Percentiles rank a stretch among this genome's conserved stretches.
Conservation (phyloP, 2,797 vertebrate genomes). For the Psittacula derbiana region DNA sequence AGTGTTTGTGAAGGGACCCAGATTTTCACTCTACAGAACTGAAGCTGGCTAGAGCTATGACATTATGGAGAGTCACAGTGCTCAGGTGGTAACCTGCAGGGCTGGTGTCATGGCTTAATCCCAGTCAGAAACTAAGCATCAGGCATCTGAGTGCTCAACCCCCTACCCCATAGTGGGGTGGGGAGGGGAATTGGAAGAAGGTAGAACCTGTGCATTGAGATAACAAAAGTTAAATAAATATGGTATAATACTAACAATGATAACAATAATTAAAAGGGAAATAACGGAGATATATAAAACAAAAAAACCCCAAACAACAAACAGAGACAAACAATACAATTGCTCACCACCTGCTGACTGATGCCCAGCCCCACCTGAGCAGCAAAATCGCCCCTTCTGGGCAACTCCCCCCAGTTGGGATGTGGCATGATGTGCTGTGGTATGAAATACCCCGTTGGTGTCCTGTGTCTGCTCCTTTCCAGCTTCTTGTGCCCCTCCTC, state of each 20-base stretch:
- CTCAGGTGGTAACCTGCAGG: background rate
- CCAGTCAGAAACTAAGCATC: background rate
- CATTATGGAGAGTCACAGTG: background rate
- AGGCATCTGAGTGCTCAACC: background rate
- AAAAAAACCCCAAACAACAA: background rate
- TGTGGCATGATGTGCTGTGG: background rate
- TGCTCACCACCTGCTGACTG: background rate
- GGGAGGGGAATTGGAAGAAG: background rate
- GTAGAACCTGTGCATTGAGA: background rate
- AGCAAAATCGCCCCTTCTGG: background rate
- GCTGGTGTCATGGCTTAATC: background rate
- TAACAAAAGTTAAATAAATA: background rate
- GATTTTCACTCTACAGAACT: background rate
- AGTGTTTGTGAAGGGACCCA: background rate
- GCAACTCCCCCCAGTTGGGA: background rate
- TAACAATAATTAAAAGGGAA: background rate
- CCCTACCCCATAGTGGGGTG: background rate
- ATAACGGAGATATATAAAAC: background rate
- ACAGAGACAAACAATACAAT: background rate
- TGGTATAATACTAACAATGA: background rate
- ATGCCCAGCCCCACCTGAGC: background rate
- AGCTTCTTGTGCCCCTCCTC: background rate
- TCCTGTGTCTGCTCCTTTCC: background rate
- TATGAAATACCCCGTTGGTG: background rate
- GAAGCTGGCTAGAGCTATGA: background rate